Conservation (phyloP, 2,888 invertebrate genomes). For the Branchinecta sandiegonensis region DNA sequence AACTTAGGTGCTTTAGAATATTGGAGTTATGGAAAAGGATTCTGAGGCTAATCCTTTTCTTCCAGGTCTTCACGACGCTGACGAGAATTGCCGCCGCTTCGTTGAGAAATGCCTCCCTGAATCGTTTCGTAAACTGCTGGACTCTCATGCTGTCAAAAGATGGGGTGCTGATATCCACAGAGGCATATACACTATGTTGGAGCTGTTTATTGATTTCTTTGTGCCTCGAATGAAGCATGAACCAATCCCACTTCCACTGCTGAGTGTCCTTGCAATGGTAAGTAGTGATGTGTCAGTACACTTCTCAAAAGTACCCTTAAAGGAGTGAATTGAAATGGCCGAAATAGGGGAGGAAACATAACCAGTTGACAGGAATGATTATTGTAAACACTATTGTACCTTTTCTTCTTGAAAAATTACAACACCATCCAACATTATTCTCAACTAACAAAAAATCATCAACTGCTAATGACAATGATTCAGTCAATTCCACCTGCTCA, state of each 20-base stretch:
- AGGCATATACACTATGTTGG: conserved; percentile 38
- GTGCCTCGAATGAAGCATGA: conserved; percentile 34
- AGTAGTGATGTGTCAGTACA: conserved; percentile 20
- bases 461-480: too few species aligned
- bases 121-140: conserved; percentile 38
- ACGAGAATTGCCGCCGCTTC: conserved; percentile 37
- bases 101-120: conserved; percentile 37
- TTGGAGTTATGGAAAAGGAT: too few species aligned
- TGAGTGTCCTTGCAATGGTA: conserved; percentile 35
- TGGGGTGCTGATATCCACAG: conserved; percentile 39
- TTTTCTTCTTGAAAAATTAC: too few species aligned
- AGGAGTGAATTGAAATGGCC: too few species aligned
- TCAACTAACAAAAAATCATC: too few species aligned
- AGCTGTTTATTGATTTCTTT: conserved; percentile 36
- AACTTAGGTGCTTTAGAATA: too few species aligned
- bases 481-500: too few species aligned
- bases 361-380: too few species aligned
- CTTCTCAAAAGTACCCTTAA: neutral
- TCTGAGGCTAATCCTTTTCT: conserved; percentile 17
- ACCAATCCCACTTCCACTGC: conserved; percentile 33
- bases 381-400: too few species aligned
- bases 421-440: too few species aligned
- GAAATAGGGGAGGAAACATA: too few species aligned
- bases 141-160: conserved; percentile 36
- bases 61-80: conserved; percentile 35